Percentiles rank a stretch among this genome's conserved stretches.
Conservation (phyloP, 1,140 invertebrate species). For the Bombus affinis region DNA sequence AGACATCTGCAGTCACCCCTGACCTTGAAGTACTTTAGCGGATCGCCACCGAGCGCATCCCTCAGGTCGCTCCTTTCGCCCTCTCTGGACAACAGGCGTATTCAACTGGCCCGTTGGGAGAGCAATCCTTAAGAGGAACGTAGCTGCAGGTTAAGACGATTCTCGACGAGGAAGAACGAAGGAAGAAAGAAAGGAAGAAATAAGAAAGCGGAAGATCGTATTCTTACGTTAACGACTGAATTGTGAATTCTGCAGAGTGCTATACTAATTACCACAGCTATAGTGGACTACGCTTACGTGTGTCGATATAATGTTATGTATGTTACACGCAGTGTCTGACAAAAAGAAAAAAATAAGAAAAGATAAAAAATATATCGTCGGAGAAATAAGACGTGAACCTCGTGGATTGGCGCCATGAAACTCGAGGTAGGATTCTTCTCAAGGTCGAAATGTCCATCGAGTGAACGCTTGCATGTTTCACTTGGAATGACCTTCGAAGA, state of each 20-base stretch:
- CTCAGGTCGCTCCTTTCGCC: slow-evolving; percentile 85
- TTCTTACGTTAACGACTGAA: slow-evolving; percentile 63
- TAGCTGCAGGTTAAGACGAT: slow-evolving; percentile 7
- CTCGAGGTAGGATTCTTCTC: neutral
- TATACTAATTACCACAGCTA: slow-evolving; percentile 66
- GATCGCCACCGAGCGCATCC: slow-evolving; percentile 82
- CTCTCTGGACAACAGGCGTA: slow-evolving; percentile 82
- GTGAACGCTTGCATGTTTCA: neutral
- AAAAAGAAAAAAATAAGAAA: slow-evolving; percentile 32
- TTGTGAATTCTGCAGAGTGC: slow-evolving; percentile 65
- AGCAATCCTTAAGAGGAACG: slow-evolving; percentile 74
- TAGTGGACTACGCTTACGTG: slow-evolving; percentile 76
- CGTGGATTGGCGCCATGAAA: slow-evolving; percentile 8
- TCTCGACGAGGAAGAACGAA: slow-evolving; percentile 6
- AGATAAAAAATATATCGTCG: slow-evolving; percentile 18
- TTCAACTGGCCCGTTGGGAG: slow-evolving; percentile 81
- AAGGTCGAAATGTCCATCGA: neutral
- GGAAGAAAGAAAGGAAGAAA: neutral
- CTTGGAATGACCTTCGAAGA: neutral
- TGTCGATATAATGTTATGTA: slow-evolving; percentile 76
- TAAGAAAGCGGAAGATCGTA: slow-evolving; percentile 6
- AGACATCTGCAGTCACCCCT: slow-evolving; percentile 86
- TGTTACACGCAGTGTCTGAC: slow-evolving; percentile 73
- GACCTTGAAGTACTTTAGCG: slow-evolving; percentile 83
- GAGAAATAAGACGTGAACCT: neutral